phyloP scores from a whole-genome alignment of 2,888 invertebrate species.

The Pristionchus japonicus region DNA sequence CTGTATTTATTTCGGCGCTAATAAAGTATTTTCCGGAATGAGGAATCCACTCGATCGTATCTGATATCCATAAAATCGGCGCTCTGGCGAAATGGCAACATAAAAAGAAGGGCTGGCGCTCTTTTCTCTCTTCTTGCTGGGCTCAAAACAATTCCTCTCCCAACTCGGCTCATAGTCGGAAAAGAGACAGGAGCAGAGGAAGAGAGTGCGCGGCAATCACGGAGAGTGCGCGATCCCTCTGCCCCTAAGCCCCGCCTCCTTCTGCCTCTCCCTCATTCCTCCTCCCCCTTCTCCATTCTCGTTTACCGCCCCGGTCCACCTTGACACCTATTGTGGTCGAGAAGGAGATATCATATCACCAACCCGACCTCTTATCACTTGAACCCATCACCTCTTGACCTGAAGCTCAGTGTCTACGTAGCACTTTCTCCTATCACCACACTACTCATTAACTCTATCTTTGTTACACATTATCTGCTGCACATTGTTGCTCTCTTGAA shows the following conservation, averaged over 20 bases:
- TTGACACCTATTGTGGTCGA: not conserved
- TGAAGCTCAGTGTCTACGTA: not conserved
- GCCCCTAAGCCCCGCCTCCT: not conserved
- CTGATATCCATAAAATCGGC: not conserved
- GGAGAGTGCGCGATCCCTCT: not conserved
- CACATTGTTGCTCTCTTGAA: no score
- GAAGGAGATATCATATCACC: not conserved
- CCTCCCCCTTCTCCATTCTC: not conserved
- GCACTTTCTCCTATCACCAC: not conserved
- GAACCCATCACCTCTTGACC: not conserved
- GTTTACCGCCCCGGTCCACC: conserved; percentile 14
- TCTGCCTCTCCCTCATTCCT: not conserved
- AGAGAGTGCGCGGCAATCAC: conserved; percentile 16
- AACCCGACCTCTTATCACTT: not conserved
- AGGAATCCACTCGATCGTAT: not conserved
- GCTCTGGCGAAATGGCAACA: not conserved
- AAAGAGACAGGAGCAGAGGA: not conserved
- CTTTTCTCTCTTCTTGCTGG: not conserved
- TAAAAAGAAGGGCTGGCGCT: not conserved
- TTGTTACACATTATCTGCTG: no score
- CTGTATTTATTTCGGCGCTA: conserved; percentile 22
- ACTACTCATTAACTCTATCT: no score
- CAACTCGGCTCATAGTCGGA: not conserved
- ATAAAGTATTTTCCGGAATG: not conserved
- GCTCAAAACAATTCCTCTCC: conserved; percentile 20